Evolutionary conservation across 2,888 invertebrate species (phyloP), one percentile per base, ranked within the genome.

Genomic region (Oligia strigilis): DNA sequence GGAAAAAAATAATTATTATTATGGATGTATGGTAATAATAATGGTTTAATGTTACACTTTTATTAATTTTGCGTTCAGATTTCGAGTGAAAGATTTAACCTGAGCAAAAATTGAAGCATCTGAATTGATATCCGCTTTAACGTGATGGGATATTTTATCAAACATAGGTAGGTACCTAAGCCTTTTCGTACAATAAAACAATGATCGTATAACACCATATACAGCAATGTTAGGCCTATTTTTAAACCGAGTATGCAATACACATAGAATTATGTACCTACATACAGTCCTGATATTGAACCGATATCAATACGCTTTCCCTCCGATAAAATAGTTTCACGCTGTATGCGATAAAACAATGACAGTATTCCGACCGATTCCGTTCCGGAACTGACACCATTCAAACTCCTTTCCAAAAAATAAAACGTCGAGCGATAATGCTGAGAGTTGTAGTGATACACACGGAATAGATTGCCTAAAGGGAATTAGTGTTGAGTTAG

Each of bases 401-500:
- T 83, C 66, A 72, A 23, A 79, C 52, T 78, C 23, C 29, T 71
- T 78, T 71, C 60, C 79, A 83, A 81, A 81, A 69, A 83, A 83
- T 78, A 81, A 81, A 36, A 29, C 78, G 55, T 49, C 9, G 46
- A 62, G 67, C 46, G 69, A 77, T 83, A 67, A 62, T 23, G 29
- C 29, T 66, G 40, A 52, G 9, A 62, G 52, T 62, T 17, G n/a
- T 55, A 67, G 17, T 29, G 36, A 62, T 36, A 19, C 19, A 52
- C 19, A 52, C 19, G 19, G 17, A 52, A 52, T 52, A 19, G 6
- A 52, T 52, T 52, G 17, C 17, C 17, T 5, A 17, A 5, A 52
- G 52, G 14, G 52, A 52, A 52, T 52, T 52, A 17, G 17, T 52
- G 52, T 52, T 52, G 5, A 52, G 52, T 52, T 52, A 52, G 5